Base-by-base conservation (phyloP, 2,888 invertebrate species). In the Agonopterix arenella region DNA sequence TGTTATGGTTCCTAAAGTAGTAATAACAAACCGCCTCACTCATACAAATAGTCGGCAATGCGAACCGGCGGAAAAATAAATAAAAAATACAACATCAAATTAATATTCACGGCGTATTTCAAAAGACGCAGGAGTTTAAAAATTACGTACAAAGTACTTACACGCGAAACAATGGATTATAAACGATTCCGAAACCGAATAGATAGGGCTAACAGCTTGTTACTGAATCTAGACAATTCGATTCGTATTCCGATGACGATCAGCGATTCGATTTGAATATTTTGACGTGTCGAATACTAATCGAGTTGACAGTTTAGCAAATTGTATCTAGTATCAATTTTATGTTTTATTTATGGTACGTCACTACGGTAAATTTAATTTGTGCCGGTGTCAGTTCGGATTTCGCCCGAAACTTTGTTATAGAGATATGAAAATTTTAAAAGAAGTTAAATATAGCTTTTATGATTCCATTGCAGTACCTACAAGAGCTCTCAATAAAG, bases 251-350 rank as follows among this genome's bases (percentile, higher is more conserved):
- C 68, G 65, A 68, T 73, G 74, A 75, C 79, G 74, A 66, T 60
- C 64, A 71, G 71, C 80, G 71, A 78, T 77, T 78, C 76, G 68
- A 85, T 88, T 85, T 84, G 84, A 86, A 86, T 88, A 84, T 80
- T 79, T 28, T 72, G 76, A 76, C 71, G 70, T 73, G 69, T 58
- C 66, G 84, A 76, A 82, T 83, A 79, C 80, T 83, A 81, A 83
- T 79, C 68, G 63, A 58, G 60, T 47, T 58, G 68, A 73, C 76
- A 80, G 81, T 81, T 84, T 80, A 82, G 80, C 80, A 74, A 78
- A 80, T 79, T 79, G 80, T 82, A 73, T 72, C 76, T 70, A 68
- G 60, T 64, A 62, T 60, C 52, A 52, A 61, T 73, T 72, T 68
- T 69, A 80, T 82, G 80, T 82, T 76, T 84, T 83, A 83, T 84